Base-by-base conservation (phyloP, 2,888 invertebrate genomes). In the Nomada flava region DNA sequence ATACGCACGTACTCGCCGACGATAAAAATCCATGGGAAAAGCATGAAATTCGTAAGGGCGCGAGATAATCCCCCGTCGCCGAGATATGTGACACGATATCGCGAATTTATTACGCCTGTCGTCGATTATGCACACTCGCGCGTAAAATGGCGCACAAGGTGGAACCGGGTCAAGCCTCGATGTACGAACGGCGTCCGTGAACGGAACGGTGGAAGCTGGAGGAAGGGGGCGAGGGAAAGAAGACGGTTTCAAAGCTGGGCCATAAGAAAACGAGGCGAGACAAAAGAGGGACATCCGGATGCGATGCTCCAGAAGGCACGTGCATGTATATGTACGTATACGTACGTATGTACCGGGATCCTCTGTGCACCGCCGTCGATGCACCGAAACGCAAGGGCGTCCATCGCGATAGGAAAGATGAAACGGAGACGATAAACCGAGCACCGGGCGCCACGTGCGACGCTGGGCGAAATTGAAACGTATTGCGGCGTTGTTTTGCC, bases 361-460 rank as follows among this genome's bases (percentile, higher is more conserved):
- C 67, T 44, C 70, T 18, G 73, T 63, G 47, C 13, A 47, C 67
- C 59, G n/a, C 2, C 52, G 53, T 52, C 77, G 62, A 68, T 60
- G 67, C 75, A 52, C 59, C 59, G 68, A 71, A 78, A 52, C 52
- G 71, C 73, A 36, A 55, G 53, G 64, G 59, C 64, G 74, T 78
- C 68, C 87, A 77, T 85, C 79, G 77, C 82, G 71, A 83, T 82
- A 77, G 64, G 83, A 85, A 83, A 86, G 82, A 84, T 79, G 86
- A 84, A 83, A 78, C 79, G 84, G 76, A 81, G 26, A 85, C 74
- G 84, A 84, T 85, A 86, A 85, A 82, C 69, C 67, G 62, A 63
- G 47, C 62, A 72, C 52, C 55, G 42, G 29, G 55, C 67, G 52
- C 70, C 65, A 62, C 69, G 67, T 60, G 80, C 26, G 75, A 72